These are phyloP conservation scores for Caenorhabditis becei DNA, from an alignment of 2,888 invertebrate species.

Conservation along the genomic window DNA sequence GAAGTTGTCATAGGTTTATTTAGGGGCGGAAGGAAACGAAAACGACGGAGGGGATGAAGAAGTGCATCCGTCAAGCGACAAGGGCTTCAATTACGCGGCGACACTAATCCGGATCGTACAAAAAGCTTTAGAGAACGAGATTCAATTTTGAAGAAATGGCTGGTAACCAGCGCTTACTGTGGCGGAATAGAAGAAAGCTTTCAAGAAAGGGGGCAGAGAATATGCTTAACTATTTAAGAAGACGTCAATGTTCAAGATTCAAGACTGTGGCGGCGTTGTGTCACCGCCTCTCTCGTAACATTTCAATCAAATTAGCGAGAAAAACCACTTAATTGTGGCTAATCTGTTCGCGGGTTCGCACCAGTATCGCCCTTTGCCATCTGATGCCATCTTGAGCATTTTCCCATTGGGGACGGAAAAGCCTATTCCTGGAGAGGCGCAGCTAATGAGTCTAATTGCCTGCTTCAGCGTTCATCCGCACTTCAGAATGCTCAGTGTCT, in stretches of 20 bases:
- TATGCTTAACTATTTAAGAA: not conserved
- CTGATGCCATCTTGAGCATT: conserved; percentile 19
- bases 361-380: conserved; percentile 42
- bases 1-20: conserved; percentile 7
- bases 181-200: not conserved
- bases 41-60: conserved; percentile 17
- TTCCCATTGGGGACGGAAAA: conserved; percentile 4
- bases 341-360: conserved; percentile 47
- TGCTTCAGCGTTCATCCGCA: conserved; percentile 13
- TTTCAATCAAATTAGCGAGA: conserved; percentile 53
- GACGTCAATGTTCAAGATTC: conserved; percentile 32
- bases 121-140: conserved; percentile 43
- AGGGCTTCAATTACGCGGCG: conserved; percentile 53
- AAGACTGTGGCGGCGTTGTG: not conserved
- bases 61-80: conserved; percentile 42
- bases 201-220: not conserved
- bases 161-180: conserved; percentile 9
- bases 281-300: conserved; percentile 30
- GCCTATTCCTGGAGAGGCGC: conserved; percentile 7
- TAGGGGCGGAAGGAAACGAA: conserved; percentile 9
- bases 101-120: conserved; percentile 58
- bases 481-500: conserved; percentile 46
- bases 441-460: conserved; percentile 37
- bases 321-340: conserved; percentile 47
- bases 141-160: conserved; percentile 15